These are phyloP conservation scores for Tinamus guttatus DNA, from an alignment of 2,113 vertebrate species.

Conservation along the genomic window DNA sequence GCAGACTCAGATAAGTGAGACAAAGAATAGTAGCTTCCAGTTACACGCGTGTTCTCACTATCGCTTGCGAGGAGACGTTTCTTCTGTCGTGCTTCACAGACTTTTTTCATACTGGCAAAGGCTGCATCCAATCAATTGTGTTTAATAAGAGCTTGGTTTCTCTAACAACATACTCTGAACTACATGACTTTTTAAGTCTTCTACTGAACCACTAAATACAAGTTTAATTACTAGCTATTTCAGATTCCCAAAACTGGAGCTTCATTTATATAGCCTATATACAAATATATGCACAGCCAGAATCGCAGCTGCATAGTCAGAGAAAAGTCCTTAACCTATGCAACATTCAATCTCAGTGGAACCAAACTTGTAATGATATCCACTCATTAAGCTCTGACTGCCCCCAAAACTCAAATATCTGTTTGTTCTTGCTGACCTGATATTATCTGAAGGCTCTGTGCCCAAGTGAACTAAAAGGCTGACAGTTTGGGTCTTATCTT, in stretches of 20 bases:
- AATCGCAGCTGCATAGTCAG: neutral
- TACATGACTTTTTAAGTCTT: neutral
- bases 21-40: neutral
- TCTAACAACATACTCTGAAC: neutral
- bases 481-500: neutral
- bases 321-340: neutral
- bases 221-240: neutral
- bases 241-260: neutral
- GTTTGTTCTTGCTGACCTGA: neutral
- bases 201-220: neutral
- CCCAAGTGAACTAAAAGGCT: neutral
- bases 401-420: neutral
- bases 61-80: neutral
- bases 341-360: neutral
- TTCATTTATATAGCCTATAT: neutral
- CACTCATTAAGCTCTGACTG: neutral
- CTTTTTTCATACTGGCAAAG: neutral
- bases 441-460: neutral
- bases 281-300: neutral
- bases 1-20: neutral
- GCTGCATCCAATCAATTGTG: neutral
- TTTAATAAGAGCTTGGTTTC: neutral
- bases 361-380: neutral
- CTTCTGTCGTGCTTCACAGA: neutral
- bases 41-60: neutral